Percentiles rank a stretch among this genome's conserved stretches.
phyloP scores from a whole-genome alignment of 2,888 invertebrate genomes.

The Diarsia brunnea region DNA sequence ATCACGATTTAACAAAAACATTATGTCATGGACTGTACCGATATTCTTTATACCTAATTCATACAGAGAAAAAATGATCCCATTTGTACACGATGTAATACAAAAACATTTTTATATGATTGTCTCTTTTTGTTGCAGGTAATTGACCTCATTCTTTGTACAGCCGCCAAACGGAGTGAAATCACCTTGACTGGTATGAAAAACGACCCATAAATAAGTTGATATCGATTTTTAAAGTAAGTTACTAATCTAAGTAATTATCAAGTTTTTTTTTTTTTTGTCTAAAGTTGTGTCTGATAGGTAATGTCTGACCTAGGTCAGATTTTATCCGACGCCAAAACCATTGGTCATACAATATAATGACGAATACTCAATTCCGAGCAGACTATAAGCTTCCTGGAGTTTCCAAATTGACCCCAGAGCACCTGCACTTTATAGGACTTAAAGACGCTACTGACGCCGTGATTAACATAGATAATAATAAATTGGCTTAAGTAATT shows the following conservation, averaged over 20 bases:
- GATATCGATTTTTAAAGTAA: conserved; percentile 39
- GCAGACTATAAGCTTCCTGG: background rate
- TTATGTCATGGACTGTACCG: conserved; percentile 41
- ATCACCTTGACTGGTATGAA: conserved; percentile 62
- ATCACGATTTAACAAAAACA: conserved; percentile 6
- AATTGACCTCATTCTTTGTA: conserved; percentile 77
- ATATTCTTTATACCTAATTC: conserved; percentile 24
- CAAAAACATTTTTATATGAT: conserved; percentile 70
- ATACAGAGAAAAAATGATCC: conserved; percentile 44
- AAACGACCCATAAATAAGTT: conserved; percentile 47
- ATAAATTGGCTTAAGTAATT: background rate
- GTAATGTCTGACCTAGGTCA: background rate
- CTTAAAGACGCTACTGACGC: background rate
- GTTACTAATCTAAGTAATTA: background rate
- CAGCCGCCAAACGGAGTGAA: conserved; percentile 49
- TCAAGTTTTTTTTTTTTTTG: conserved; percentile 6
- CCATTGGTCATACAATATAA: background rate
- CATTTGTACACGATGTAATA: conserved; percentile 57
- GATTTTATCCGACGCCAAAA: background rate
- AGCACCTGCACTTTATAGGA: background rate
- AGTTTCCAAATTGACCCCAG: background rate
- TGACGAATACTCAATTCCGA: background rate
- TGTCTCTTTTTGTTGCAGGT: conserved; percentile 81
- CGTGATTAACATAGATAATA: no score
- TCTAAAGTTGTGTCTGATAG: background rate